Conservation (phyloP, 2,888 invertebrate species). For the Tinea pellionella region DNA sequence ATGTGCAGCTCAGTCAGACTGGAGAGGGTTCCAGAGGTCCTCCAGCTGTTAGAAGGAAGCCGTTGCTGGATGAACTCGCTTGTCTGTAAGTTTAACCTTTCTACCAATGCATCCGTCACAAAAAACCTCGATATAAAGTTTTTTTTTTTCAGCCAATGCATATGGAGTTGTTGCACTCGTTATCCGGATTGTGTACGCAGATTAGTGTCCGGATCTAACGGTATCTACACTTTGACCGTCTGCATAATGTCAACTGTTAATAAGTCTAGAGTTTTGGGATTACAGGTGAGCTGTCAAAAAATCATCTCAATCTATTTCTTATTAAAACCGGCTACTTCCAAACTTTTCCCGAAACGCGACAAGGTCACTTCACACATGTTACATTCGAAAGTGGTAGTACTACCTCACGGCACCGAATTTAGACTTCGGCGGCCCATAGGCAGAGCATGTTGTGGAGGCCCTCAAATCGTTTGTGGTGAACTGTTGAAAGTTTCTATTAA, state of each 20-base stretch:
- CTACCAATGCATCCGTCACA: background rate
- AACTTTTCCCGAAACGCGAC: too few species aligned
- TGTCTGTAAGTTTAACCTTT: conserved; percentile 72
- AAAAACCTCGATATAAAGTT: background rate
- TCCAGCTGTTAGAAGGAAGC: conserved; percentile 77
- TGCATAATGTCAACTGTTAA: conserved; percentile 91
- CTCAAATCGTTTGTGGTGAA: too few species aligned
- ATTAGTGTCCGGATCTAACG: conserved; percentile 81
- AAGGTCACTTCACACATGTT: too few species aligned
- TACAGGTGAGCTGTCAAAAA: conserved; percentile 74
- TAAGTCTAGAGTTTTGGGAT: conserved; percentile 83
- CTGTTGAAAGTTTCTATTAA: too few species aligned
- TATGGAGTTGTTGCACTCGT: conserved; percentile 82
- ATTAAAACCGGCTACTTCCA: background rate
- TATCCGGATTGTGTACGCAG: conserved; percentile 84
- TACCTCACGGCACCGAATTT: too few species aligned
- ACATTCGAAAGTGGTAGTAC: too few species aligned
- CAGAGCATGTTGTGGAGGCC: too few species aligned
- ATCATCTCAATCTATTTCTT: too few species aligned
- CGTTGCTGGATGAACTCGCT: conserved; percentile 87
- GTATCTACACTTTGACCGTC: conserved; percentile 85
- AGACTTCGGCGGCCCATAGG: too few species aligned
- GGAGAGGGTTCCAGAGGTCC: conserved; percentile 71
- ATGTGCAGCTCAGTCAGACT: conserved; percentile 85
- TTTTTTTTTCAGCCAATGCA: conserved; percentile 72